A percentile compares a stretch with the other conserved stretches of the same genome.
phyloP scores from a whole-genome alignment of 2,888 invertebrate genomes.

The Aporophyla nigra region DNA sequence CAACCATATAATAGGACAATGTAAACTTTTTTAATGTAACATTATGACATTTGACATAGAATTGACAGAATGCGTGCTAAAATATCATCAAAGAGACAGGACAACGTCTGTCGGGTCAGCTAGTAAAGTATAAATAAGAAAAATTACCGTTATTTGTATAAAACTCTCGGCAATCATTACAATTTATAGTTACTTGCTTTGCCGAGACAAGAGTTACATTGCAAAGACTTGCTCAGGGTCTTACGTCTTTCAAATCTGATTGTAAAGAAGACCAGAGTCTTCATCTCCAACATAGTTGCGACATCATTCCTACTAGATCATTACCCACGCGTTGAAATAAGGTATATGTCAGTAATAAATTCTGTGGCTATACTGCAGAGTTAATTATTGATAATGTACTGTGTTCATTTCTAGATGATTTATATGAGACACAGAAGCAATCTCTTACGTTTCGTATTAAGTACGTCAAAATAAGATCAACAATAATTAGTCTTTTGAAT shows the following conservation, averaged over 20 bases:
- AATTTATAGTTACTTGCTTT: too few species aligned
- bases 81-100: too few species aligned
- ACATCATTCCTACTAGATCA: not conserved
- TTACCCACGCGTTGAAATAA: not conserved
- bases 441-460: not conserved
- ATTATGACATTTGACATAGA: too few species aligned
- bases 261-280: not conserved
- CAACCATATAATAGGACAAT: too few species aligned
- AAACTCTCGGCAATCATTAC: too few species aligned
- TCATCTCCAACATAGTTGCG: not conserved
- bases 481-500: not conserved
- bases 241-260: not conserved
- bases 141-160: too few species aligned
- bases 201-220: too few species aligned
- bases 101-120: too few species aligned
- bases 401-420: not conserved
- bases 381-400: slow-evolving; percentile 14
- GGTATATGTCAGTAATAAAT: not conserved
- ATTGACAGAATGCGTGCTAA: too few species aligned
- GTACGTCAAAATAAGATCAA: not conserved
- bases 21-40: too few species aligned
- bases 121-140: too few species aligned
- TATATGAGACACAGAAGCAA: not conserved
- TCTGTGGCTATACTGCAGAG: not conserved
- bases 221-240: not conserved